phyloP scores from a whole-genome alignment of 1,140 invertebrate genomes.

The Contarinia nasturtii region DNA sequence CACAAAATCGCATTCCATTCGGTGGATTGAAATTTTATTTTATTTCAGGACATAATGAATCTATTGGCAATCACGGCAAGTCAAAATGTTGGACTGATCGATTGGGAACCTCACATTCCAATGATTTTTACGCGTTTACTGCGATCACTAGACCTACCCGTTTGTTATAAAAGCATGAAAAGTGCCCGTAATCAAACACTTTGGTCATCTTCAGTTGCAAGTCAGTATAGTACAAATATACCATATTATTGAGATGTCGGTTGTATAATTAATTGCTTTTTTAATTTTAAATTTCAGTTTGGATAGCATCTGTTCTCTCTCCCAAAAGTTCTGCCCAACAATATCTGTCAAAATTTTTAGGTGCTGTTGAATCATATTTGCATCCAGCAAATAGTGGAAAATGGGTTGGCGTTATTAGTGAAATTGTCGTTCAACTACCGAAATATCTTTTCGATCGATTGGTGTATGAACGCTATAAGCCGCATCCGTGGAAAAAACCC shows the following conservation, averaged over 20 bases:
- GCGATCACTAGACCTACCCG: constrained; percentile 56
- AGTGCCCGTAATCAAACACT: constrained; percentile 5
- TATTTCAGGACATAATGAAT: constrained; percentile 48
- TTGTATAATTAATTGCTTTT: background rate
- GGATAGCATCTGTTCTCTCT: constrained; percentile 48
- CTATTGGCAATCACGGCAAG: constrained; percentile 53
- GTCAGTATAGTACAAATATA: background rate
- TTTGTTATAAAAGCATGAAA: constrained; percentile 43
- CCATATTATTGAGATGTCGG: too few relatives aligned
- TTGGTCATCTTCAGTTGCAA: background rate
- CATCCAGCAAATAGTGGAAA: constrained; percentile 73
- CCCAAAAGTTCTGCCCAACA: constrained; percentile 38
- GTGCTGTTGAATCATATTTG: constrained; percentile 69
- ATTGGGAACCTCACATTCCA: constrained; percentile 70
- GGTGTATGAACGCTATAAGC: constrained; percentile 41
- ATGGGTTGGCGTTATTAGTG: constrained; percentile 47
- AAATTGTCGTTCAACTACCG: constrained; percentile 39
- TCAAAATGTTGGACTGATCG: constrained; percentile 63
- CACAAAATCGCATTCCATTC: constrained; percentile 9
- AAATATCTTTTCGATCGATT: constrained; percentile 36
- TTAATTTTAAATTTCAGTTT: constrained; percentile 17
- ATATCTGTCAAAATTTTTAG: constrained; percentile 63
- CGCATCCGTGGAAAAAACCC: constrained; percentile 9
- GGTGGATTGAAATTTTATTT: too few relatives aligned
- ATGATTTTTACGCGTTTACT: constrained; percentile 67